phyloP scores from a whole-genome alignment of 2,113 vertebrate genomes.

The Amphiprion ocellaris region DNA sequence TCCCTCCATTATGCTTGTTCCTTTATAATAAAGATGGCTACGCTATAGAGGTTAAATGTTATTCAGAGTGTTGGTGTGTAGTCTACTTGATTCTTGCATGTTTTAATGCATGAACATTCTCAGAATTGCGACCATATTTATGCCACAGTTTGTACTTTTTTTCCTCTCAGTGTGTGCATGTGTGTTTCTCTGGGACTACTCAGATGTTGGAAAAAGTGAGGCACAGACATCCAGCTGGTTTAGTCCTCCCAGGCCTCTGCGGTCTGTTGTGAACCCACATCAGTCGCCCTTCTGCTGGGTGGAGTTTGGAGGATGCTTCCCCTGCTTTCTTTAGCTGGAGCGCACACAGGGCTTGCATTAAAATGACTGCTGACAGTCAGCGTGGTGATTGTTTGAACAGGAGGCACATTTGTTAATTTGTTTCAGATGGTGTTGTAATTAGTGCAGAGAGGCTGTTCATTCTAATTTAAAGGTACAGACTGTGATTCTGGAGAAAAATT shows the following conservation, averaged over 20 bases:
- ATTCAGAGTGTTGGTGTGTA: neutral
- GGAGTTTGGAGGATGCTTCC: constrained; percentile 14
- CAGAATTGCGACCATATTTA: constrained; percentile 6
- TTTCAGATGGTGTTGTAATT: neutral
- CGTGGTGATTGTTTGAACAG: neutral
- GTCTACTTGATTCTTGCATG: neutral
- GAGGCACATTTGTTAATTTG: neutral
- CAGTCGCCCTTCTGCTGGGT: constrained; percentile 26
- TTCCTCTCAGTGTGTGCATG: neutral
- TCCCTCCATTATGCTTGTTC: neutral
- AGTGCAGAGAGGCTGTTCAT: neutral
- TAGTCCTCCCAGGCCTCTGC: constrained; percentile 28
- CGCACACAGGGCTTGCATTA: constrained; percentile 1
- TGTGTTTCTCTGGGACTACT: constrained; percentile 20
- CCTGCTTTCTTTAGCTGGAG: constrained; percentile 6
- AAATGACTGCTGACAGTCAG: constrained; percentile 6
- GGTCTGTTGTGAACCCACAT: constrained; percentile 37
- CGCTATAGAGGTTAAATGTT: neutral
- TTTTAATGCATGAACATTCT: constrained; percentile 4
- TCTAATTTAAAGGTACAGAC: no score
- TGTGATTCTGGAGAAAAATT: no score
- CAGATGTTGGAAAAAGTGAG: constrained; percentile 33
- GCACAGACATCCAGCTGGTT: constrained; percentile 14
- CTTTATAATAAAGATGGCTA: neutral
- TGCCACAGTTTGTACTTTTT: neutral